Base-by-base conservation (phyloP, 2,113 vertebrate genomes). In the Epinephelus lanceolatus region DNA sequence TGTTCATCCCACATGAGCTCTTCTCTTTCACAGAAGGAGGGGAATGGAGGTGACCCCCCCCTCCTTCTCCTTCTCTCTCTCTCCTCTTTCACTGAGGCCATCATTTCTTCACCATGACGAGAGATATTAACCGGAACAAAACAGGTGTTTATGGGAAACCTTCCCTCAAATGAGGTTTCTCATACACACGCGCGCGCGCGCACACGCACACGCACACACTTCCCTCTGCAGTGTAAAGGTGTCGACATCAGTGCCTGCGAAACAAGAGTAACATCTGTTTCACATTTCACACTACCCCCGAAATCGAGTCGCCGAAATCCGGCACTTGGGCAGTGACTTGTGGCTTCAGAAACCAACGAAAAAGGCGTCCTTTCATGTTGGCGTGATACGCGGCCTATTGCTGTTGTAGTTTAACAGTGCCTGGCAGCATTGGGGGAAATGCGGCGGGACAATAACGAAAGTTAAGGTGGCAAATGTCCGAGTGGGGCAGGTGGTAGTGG, bases 1-100 rank as follows among this genome's bases (percentile, higher is more conserved):
- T 92, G 93, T 95, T 94, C 92, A 92, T 94, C 92, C 90, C 93
- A 92, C 90, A 87, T 86, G 87, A 92, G 91, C 89, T 90, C 87
- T 91, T 92, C 91, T 86, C 91, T 91, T 90, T 92, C 93, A 91
- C 71, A 75, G 85, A 79, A 53, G 51, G 83, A 73, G 87, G 80
- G 79, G 76, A 85, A 81, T 76, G 87, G 85, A 86, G 83, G 88
- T 84, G 84, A 85, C 81, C 81, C 80, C 79, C 11, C 42, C 33
- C 15, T 55, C 69, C 55, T 70, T 59, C 23, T 76, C 33, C 68
- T 10, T 63, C 40, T 76, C 45, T 72, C 75, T 82, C 83, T 85
- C 85, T 87, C 89, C 68, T 84, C 61, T 84, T 89, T 91, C 86
- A 85, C 80, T 73, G 85, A 86, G 85, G 78, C 85, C 84, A 88